Percentiles rank a stretch among this genome's conserved stretches.
Conservation (phyloP, 2,113 vertebrate species). For the Callipepla squamata region DNA sequence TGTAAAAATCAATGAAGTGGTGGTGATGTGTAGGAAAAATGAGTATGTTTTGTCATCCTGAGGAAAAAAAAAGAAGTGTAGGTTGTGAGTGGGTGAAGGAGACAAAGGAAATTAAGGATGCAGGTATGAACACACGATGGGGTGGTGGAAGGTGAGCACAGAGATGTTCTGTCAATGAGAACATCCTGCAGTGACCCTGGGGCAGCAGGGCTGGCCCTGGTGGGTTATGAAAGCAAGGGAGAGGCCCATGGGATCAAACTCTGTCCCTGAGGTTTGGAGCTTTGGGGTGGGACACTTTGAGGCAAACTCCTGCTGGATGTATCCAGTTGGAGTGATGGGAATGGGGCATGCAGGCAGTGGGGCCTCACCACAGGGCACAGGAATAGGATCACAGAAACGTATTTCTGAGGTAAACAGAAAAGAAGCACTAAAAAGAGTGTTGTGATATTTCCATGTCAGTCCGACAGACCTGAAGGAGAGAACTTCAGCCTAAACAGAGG, state of each 20-base stretch:
- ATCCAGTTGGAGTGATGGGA: neutral
- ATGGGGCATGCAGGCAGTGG: neutral
- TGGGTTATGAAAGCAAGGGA: neutral
- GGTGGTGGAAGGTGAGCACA: neutral
- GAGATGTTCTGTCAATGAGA: neutral
- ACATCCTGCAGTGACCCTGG: rapidly evolving
- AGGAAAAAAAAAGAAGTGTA: neutral
- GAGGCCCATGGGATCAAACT: neutral
- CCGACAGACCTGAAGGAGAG: neutral
- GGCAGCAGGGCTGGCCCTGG: rapidly evolving
- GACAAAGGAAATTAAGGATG: neutral
- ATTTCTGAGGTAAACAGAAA: neutral
- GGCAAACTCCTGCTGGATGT: neutral
- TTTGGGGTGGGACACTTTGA: neutral
- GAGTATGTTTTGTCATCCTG: neutral
- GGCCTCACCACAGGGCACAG: rapidly evolving
- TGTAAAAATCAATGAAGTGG: neutral
- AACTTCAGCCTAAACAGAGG: neutral
- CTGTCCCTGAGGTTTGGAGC: neutral
- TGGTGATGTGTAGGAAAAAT: neutral
- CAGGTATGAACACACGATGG: neutral
- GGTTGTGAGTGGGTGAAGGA: neutral
- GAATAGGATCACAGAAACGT: neutral
- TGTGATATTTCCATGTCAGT: neutral
- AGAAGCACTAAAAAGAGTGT: neutral